Evolutionary conservation across 2,888 invertebrate genomes (phyloP), one percentile per base, ranked within the genome.

Genomic region (Branchinecta sandiegonensis): DNA sequence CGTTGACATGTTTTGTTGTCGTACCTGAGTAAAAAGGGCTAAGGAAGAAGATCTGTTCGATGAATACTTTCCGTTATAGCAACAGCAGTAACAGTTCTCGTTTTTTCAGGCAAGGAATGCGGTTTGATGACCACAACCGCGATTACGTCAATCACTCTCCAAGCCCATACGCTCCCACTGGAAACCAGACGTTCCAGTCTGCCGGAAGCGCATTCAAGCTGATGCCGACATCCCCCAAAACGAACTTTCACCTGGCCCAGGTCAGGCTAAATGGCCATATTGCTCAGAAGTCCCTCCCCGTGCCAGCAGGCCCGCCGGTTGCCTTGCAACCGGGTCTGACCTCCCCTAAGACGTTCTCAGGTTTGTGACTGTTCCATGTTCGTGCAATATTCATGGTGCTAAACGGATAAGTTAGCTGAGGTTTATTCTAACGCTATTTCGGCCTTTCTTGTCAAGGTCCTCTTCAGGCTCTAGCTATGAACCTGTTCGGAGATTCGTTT

Each of bases 201-300:
- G 92, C 89, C 68, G 80, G 80, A 10, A 92, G 92, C 66, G 93
- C 94, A 63, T 94, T 94, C 77, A 91, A 92, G 78, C 90, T 91
- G 14, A 88, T 91, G 81, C 90, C 87, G 5, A 82, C 82, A 72
- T 82, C 83, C 46, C 63, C 63, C 23, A 56, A 56, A 56, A 56
- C 63, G n/a, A 56, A 9, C 11, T 56, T 17, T 23, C n/a, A 56
- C 9, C 11, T 56, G 10, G 23, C 14, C 63, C 63, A 56, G n/a
- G 63, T 8, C n/a, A 8, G 63, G 12, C 63, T 56, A n/a, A 56
- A 56, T 23, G 63, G 63, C 11, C 63, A 56, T 23, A 23, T 56
- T 2, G 63, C 63, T 56, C 63, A 56, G n/a, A 56, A 10, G 23
- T 56, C 11, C n/a, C 14, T 56, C 23, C 14, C 63, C 14, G 63